Conservation (phyloP, 64 coral and sea anemone species). For the Porites australiensis region DNA sequence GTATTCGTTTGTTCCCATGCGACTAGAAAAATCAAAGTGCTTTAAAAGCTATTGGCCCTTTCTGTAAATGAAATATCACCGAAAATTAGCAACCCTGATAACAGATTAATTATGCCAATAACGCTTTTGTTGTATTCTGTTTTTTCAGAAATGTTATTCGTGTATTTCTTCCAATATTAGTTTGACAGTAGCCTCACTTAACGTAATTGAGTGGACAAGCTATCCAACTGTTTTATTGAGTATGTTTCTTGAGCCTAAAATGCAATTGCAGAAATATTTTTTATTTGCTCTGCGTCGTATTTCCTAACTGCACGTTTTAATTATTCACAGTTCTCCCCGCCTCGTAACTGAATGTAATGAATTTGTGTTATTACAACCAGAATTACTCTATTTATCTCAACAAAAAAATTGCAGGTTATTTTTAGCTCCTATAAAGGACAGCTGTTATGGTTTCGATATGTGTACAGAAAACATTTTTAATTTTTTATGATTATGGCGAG, state of each 20-base stretch:
- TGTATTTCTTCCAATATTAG: background rate
- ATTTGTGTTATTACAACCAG: background rate
- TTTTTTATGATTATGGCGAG: constrained; percentile 29
- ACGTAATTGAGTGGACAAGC: background rate
- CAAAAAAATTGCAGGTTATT: background rate
- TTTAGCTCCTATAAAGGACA: no score
- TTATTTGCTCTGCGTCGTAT: background rate
- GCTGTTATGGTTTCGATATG: constrained; percentile 3
- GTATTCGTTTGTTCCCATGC: background rate
- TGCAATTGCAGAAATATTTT: background rate
- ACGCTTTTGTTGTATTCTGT: background rate
- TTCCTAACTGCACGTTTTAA: background rate
- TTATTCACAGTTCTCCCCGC: background rate
- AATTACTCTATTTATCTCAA: constrained; percentile 1
- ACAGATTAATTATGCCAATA: background rate
- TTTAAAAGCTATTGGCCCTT: background rate
- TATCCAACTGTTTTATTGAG: background rate
- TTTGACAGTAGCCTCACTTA: background rate
- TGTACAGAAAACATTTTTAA: constrained; percentile 2
- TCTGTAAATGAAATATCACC: background rate
- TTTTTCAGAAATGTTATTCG: no score
- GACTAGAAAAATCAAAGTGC: background rate
- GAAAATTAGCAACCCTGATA: background rate
- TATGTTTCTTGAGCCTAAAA: constrained; percentile 14
- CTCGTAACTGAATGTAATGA: background rate